Conservation (phyloP, 1,140 invertebrate species). For the Ceratina calcarata region DNA sequence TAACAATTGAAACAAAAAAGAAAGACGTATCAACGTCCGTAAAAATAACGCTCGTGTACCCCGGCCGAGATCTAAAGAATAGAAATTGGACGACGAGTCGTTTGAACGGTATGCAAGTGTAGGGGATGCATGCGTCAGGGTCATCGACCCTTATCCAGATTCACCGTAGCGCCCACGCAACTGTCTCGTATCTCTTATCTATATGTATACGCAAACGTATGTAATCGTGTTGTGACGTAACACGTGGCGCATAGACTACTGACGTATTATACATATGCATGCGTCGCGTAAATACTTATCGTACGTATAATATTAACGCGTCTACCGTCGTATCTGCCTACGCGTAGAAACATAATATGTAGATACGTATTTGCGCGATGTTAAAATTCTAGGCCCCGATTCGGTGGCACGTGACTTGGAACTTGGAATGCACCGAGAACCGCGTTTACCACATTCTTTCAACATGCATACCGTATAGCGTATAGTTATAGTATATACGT, state of each 20-base stretch:
- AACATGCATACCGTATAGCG: not conserved
- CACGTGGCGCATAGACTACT: conserved; percentile 10
- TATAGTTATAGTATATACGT: too few species aligned
- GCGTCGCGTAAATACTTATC: conserved; percentile 34
- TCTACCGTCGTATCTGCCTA: too few species aligned
- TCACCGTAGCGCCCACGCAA: conserved; percentile 21
- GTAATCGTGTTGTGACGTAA: not conserved
- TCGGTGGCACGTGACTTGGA: conserved; percentile 33
- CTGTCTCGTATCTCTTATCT: too few species aligned
- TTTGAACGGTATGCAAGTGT: too few species aligned
- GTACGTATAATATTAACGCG: too few species aligned
- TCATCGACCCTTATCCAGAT: conserved; percentile 69
- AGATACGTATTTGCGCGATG: conserved; percentile 41
- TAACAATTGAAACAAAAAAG: not conserved
- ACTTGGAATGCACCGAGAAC: conserved; percentile 40
- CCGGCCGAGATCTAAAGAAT: too few species aligned
- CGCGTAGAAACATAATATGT: too few species aligned
- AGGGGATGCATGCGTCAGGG: conserved; percentile 70
- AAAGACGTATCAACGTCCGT: not conserved
- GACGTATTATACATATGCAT: not conserved
- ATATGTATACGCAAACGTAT: too few species aligned
- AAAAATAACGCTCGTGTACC: too few species aligned
- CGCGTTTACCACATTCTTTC: conserved; percentile 24
- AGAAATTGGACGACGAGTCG: too few species aligned
- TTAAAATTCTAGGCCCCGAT: conserved; percentile 52